A percentile compares a stretch with the other conserved stretches of the same genome.
phyloP scores from a whole-genome alignment of 2,888 invertebrate species.

The Neocrepidodera transversa region DNA sequence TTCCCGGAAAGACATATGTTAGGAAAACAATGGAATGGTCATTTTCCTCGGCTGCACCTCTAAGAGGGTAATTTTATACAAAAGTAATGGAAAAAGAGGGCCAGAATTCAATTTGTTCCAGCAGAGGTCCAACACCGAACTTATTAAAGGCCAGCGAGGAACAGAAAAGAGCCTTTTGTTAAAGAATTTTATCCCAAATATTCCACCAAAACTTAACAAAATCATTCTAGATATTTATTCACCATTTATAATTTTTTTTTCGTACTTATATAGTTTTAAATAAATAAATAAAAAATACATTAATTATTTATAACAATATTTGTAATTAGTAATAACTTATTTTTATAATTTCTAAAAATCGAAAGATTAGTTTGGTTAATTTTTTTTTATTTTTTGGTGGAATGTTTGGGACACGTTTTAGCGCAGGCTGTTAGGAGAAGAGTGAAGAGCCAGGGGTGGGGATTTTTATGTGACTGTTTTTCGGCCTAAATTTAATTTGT shows the following conservation, averaged over 20 bases:
- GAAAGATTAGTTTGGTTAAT: too few species aligned
- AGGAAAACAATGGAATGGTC: conserved; percentile 26
- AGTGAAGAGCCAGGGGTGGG: conserved; percentile 1
- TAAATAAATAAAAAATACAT: too few species aligned
- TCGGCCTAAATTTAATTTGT: conserved; percentile 24
- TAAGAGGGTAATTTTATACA: conserved; percentile 36
- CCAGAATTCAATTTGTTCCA: conserved; percentile 42
- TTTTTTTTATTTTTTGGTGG: too few species aligned
- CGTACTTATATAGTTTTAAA: too few species aligned
- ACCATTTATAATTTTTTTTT: too few species aligned
- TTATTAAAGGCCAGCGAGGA: conserved; percentile 35
- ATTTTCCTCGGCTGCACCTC: conserved; percentile 25
- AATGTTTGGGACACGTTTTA: neutral
- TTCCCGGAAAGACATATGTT: conserved; percentile 21
- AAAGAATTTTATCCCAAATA: conserved; percentile 1
- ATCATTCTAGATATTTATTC: too few species aligned
- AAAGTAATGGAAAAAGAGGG: conserved; percentile 38
- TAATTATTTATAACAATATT: too few species aligned
- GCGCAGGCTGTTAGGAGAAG: neutral
- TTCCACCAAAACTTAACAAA: conserved; percentile 17
- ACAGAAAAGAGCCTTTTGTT: conserved; percentile 25
- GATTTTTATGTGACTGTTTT: conserved; percentile 23
- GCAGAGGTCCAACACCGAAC: conserved; percentile 34
- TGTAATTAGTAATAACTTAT: too few species aligned
- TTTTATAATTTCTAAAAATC: too few species aligned